Evolutionary conservation across 2,113 vertebrate genomes (phyloP).

Genomic region (Sylvia atricapilla): DNA sequence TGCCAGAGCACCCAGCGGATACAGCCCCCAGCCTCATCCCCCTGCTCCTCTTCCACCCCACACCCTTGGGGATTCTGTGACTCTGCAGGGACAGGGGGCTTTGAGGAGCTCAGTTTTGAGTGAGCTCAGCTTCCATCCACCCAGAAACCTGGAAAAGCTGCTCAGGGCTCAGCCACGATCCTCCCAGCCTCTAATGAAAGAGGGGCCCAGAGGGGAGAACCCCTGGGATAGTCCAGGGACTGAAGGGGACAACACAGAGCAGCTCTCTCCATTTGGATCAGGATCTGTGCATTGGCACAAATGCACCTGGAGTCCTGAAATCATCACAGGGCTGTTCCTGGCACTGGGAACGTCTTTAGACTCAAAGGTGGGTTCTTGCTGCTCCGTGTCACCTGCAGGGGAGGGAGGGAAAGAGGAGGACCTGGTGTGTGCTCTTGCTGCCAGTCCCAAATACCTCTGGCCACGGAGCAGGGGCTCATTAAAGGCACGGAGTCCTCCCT

Average conservation of each 20-base stretch:
- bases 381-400: background rate
- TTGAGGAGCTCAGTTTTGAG: background rate
- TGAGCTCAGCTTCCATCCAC: background rate
- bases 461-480: accelerated
- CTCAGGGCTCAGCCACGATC: background rate
- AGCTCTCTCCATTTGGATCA: background rate
- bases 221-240: background rate
- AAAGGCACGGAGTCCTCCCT: accelerated
- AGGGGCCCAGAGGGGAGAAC: background rate
- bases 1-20: background rate
- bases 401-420: background rate
- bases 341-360: background rate
- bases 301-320: background rate
- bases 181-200: background rate
- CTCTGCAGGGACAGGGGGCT: background rate
- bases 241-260: background rate
- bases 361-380: background rate
- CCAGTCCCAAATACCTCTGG: background rate
- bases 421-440: background rate
- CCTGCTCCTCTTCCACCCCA: background rate
- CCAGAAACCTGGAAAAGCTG: background rate
- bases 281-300: background rate
- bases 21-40: background rate
- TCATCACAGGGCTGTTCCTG: background rate
- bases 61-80: background rate